phyloP scores from a whole-genome alignment of 2,113 vertebrate genomes.

The Oxyura jamaicensis region DNA sequence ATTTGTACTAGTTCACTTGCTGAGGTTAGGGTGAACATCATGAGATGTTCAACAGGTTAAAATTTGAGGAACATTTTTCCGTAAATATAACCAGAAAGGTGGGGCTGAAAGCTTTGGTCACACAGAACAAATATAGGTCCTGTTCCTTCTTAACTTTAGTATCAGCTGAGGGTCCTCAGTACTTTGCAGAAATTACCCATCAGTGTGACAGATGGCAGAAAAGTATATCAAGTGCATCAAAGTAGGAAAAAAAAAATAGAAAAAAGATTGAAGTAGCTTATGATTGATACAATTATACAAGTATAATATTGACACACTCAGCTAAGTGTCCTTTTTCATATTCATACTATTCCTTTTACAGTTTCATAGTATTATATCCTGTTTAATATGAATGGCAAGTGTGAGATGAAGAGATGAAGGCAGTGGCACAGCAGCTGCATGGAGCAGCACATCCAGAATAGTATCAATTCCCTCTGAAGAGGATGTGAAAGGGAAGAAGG shows the following conservation, averaged over 20 bases:
- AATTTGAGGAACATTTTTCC: not conserved
- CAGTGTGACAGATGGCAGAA: not conserved
- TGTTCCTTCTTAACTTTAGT: not conserved
- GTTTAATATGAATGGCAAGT: not conserved
- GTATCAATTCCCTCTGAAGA: not conserved
- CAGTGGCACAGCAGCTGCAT: not conserved
- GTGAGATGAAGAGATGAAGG: not conserved
- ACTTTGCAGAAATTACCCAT: not conserved
- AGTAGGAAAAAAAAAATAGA: not conserved
- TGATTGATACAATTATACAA: not conserved
- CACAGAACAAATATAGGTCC: fast-evolving
- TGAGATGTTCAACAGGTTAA: not conserved
- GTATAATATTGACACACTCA: not conserved
- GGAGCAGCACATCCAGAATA: not conserved
- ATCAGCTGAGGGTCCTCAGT: not conserved
- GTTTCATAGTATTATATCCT: not conserved
- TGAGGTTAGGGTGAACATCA: not conserved
- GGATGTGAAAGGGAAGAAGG: not conserved
- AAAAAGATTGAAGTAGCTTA: not conserved
- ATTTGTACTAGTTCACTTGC: not conserved
- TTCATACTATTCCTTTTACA: not conserved
- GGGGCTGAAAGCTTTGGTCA: not conserved
- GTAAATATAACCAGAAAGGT: not conserved
- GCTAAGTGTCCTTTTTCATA: not conserved
- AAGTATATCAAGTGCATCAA: not conserved